These are phyloP conservation scores for Nasalis larvatus DNA, from an alignment of 2,113 vertebrate genomes.

Conservation along the genomic window DNA sequence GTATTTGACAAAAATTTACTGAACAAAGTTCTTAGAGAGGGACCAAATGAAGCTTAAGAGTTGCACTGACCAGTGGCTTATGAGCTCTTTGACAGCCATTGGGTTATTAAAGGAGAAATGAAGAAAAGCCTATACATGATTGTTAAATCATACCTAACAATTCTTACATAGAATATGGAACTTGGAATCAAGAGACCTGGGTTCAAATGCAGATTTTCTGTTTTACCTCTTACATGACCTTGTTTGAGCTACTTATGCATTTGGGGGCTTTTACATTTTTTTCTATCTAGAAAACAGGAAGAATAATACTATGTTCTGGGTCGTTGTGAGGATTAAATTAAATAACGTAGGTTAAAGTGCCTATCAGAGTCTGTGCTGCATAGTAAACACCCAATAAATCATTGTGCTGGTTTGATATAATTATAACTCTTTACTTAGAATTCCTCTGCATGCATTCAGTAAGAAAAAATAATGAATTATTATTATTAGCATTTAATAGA, in stretches of 20 bases:
- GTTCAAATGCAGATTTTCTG: neutral
- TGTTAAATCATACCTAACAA: neutral
- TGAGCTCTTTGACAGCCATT: neutral
- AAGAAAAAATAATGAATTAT: neutral
- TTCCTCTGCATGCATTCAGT: neutral
- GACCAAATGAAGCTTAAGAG: neutral
- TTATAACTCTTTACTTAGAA: neutral
- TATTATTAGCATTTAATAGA: slow-evolving; percentile 28
- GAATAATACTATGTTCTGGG: neutral
- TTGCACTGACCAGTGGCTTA: neutral
- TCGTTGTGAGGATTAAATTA: neutral
- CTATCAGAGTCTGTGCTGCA: neutral
- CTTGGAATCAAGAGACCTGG: neutral
- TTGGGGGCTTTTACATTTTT: neutral
- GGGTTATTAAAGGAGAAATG: neutral
- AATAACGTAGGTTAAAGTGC: neutral
- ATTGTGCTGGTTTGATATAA: neutral
- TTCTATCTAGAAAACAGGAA: neutral
- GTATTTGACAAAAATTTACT: neutral
- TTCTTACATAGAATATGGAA: neutral
- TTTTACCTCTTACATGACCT: neutral
- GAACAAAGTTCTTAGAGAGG: neutral
- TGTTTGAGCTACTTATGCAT: neutral
- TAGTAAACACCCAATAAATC: neutral
- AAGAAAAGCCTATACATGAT: neutral